Percentiles rank a stretch among this genome's conserved stretches.
Conservation (phyloP, 2,888 invertebrate genomes). For the Carabus problematicus region DNA sequence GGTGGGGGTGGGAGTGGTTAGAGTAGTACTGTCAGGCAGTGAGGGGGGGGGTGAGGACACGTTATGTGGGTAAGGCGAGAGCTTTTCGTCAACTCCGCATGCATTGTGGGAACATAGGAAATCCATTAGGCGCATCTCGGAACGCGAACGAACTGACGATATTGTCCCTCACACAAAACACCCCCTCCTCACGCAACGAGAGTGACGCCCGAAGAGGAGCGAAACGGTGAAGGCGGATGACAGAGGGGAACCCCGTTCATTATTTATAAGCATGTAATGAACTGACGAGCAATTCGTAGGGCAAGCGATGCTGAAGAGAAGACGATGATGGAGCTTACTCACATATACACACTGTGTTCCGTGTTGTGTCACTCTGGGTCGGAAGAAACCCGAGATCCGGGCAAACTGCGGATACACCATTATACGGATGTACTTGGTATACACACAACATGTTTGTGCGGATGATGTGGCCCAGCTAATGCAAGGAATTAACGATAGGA, state of each 20-base stretch:
- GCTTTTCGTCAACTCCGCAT: constrained; percentile 53
- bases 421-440: no score
- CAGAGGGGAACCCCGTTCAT: constrained; percentile 26
- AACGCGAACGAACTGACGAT: constrained; percentile 44
- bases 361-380: no score
- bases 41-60: constrained; percentile 20
- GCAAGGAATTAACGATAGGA: no score
- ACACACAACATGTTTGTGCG: neutral
- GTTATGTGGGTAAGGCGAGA: constrained; percentile 42
- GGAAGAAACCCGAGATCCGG: no score
- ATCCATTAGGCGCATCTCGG: constrained; percentile 59
- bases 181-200: constrained; percentile 6
- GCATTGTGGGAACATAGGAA: constrained; percentile 57
- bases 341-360: neutral
- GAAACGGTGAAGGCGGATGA: neutral
- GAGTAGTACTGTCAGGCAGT: no score
- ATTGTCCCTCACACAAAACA: constrained; percentile 14
- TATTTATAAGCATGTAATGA: constrained; percentile 42
- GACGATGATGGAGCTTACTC: neutral
- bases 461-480: neutral
- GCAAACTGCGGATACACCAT: no score
- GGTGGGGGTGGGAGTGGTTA: constrained; percentile 10
- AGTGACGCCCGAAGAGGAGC: neutral
- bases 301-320: no score
- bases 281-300: neutral